phyloP scores from a whole-genome alignment of 2,797 vertebrate species.

The Cyprinella venusta region DNA sequence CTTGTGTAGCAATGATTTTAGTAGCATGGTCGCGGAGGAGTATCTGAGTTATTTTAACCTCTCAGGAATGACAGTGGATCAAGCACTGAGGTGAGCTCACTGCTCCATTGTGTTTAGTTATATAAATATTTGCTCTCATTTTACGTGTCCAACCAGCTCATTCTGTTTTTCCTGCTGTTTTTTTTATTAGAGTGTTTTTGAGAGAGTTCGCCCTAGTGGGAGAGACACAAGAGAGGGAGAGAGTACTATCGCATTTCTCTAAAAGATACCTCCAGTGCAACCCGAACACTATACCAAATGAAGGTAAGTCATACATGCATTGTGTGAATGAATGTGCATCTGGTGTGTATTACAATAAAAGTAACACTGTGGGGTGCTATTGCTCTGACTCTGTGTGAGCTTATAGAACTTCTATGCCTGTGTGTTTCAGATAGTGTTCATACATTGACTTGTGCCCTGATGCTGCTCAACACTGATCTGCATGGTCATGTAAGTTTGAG shows the following conservation, averaged over 20 bases:
- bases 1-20: slow-evolving; percentile 91
- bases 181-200: slow-evolving; percentile 84
- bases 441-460: slow-evolving; percentile 95
- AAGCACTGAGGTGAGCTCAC: slow-evolving; percentile 87
- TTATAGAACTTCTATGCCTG: slow-evolving; percentile 38
- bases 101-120: background rate
- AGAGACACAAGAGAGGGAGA: slow-evolving; percentile 95
- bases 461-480: slow-evolving; percentile 96
- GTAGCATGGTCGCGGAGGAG: slow-evolving; percentile 91
- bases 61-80: slow-evolving; percentile 88
- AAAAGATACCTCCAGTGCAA: slow-evolving; percentile 90
- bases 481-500: slow-evolving; percentile 92
- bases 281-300: slow-evolving; percentile 77
- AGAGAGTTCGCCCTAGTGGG: slow-evolving; percentile 92
- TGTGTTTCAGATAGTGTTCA: slow-evolving; percentile 87
- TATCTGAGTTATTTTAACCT: slow-evolving; percentile 94
- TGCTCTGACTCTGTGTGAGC: slow-evolving; percentile 1
- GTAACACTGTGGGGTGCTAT: slow-evolving; percentile 47
- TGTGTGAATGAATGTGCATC: slow-evolving; percentile 19
- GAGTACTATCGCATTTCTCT: slow-evolving; percentile 93
- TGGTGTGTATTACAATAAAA: slow-evolving; percentile 15
- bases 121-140: slow-evolving; percentile 9
- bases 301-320: slow-evolving; percentile 80
- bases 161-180: background rate
- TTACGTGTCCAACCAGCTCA: background rate